These are phyloP conservation scores for Anolis apletophallus DNA, from an alignment of 2,797 vertebrate genomes.

Conservation along the genomic window DNA sequence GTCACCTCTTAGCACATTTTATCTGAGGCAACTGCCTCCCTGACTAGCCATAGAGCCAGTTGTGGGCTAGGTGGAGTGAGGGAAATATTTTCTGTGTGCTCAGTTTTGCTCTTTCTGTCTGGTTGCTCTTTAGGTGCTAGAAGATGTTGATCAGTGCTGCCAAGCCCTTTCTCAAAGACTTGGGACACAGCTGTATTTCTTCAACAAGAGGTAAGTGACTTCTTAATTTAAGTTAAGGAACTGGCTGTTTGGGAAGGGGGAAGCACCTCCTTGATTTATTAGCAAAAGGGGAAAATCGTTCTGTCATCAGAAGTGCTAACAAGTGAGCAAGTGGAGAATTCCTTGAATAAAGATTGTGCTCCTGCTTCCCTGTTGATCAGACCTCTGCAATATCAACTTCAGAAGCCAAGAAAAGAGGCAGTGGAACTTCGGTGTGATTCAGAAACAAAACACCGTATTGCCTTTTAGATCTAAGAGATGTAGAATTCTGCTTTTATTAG, in stretches of 20 bases:
- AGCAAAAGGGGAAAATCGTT: neutral
- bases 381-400: neutral
- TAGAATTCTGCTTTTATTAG: neutral
- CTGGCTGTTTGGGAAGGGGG: neutral
- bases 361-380: neutral
- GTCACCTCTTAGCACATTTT: too few relatives aligned
- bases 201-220: conserved; percentile 93
- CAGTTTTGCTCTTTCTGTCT: neutral
- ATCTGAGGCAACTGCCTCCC: too few relatives aligned
- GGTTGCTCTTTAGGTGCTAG: conserved; percentile 86
- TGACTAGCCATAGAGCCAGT: too few relatives aligned
- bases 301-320: neutral
- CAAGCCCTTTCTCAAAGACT: conserved; percentile 95
- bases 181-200: conserved; percentile 94
- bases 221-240: conserved; percentile 35
- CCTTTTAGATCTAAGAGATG: neutral
- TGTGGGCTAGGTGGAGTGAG: neutral
- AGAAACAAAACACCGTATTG: neutral
- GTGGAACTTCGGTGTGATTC: neutral
- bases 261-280: neutral
- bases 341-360: neutral
- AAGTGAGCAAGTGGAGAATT: neutral
- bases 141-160: conserved; percentile 96
- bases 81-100: neutral
- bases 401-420: neutral